Percentiles rank a stretch among this genome's conserved stretches.
Conservation (phyloP, 2,113 vertebrate genomes). For the Sterna hirundo region DNA sequence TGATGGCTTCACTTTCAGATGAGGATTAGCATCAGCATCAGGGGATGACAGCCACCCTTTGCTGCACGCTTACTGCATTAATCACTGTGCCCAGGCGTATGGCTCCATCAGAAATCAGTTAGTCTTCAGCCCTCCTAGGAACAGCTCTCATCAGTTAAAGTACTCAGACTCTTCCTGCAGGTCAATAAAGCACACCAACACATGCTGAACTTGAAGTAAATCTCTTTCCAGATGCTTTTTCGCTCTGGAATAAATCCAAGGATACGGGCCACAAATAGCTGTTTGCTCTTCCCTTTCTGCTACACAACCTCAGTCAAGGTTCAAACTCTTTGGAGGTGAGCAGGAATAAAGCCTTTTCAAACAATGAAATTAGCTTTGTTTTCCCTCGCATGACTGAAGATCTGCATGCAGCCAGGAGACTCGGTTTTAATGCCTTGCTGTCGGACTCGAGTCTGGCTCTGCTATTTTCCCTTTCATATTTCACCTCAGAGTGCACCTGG, state of each 20-base stretch:
- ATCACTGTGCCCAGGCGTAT: fast-evolving
- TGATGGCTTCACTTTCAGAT: neutral
- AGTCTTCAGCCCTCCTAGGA: neutral
- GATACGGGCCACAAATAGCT: neutral
- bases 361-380: neutral
- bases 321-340: neutral
- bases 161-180: neutral
- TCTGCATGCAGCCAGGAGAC: neutral
- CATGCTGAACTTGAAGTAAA: neutral
- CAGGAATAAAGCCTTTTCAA: neutral
- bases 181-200: neutral
- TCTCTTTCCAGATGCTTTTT: neutral
- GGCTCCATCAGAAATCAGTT: neutral
- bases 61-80: fast-evolving
- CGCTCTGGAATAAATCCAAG: neutral
- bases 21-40: neutral
- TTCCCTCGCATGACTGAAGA: neutral
- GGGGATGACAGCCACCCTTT: neutral
- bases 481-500: neutral
- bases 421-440: neutral
- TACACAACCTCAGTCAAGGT: neutral
- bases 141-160: neutral
- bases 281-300: neutral
- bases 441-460: neutral
- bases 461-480: neutral